phyloP scores from a whole-genome alignment of 2,797 vertebrate genomes.

The Chelon auratus region DNA sequence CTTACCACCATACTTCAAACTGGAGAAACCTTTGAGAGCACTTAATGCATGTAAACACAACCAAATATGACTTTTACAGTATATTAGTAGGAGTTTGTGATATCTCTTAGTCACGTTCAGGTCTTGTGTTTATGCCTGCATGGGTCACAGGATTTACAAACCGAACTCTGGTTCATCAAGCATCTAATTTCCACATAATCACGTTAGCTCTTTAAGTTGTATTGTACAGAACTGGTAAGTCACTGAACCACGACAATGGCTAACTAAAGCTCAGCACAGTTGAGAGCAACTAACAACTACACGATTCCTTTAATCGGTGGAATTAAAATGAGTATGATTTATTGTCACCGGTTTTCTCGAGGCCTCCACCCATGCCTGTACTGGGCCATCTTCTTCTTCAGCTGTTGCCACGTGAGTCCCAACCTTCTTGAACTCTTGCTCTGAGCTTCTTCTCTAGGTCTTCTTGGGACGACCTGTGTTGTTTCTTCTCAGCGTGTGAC shows the following conservation, averaged over 20 bases:
- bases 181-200: background rate
- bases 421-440: too few species aligned
- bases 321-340: background rate
- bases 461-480: too few species aligned
- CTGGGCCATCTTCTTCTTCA: too few species aligned
- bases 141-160: background rate
- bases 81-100: background rate
- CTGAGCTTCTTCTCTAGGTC: too few species aligned
- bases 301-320: background rate
- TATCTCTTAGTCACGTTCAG: too few species aligned
- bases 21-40: background rate
- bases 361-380: too few species aligned
- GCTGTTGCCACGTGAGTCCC: too few species aligned
- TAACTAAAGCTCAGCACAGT: background rate
- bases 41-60: background rate
- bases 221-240: background rate
- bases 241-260: background rate
- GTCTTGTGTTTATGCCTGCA: too few species aligned
- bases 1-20: conserved; percentile 21
- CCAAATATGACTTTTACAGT: background rate
- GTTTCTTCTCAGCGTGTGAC: too few species aligned
- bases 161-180: background rate
- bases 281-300: too few species aligned
- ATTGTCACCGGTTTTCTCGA: too few species aligned
- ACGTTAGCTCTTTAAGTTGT: background rate